These are phyloP conservation scores for Hycleus phaleratus DNA, from an alignment of 1,140 invertebrate genomes.

Conservation along the genomic window DNA sequence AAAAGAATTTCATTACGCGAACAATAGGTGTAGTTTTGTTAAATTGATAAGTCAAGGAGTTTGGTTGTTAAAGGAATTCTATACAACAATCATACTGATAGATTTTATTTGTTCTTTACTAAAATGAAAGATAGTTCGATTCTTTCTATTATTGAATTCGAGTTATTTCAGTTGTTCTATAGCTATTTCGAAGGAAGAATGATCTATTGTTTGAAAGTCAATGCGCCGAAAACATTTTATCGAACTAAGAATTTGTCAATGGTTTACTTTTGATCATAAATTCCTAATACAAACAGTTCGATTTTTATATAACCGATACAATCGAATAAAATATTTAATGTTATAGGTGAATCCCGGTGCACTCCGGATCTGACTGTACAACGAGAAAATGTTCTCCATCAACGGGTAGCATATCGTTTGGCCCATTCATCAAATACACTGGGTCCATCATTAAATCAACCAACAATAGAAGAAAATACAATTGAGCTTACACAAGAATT, in stretches of 20 bases:
- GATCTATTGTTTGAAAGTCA: too few species aligned
- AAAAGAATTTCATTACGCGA: too few species aligned
- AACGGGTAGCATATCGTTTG: constrained; percentile 27
- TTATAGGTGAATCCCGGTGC: constrained; percentile 39
- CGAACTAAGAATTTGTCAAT: neutral
- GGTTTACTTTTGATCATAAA: neutral
- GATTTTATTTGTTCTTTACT: too few species aligned
- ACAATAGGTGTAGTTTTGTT: neutral
- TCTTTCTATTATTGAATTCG: too few species aligned
- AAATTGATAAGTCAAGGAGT: neutral
- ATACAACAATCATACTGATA: too few species aligned
- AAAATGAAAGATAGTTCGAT: too few species aligned
- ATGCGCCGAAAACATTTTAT: neutral
- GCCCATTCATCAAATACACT: constrained; percentile 13
- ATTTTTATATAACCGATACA: neutral
- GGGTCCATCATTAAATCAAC: neutral
- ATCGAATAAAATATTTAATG: neutral
- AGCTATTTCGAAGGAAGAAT: too few species aligned
- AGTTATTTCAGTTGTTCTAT: too few species aligned
- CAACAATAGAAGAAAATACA: neutral
- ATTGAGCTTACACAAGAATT: constrained; percentile 10
- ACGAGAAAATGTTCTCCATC: constrained; percentile 33
- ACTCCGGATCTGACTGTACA: constrained; percentile 44
- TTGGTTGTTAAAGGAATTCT: neutral
- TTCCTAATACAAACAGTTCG: neutral